Conservation (phyloP, 2,113 vertebrate genomes). For the Chroicocephalus ridibundus region DNA sequence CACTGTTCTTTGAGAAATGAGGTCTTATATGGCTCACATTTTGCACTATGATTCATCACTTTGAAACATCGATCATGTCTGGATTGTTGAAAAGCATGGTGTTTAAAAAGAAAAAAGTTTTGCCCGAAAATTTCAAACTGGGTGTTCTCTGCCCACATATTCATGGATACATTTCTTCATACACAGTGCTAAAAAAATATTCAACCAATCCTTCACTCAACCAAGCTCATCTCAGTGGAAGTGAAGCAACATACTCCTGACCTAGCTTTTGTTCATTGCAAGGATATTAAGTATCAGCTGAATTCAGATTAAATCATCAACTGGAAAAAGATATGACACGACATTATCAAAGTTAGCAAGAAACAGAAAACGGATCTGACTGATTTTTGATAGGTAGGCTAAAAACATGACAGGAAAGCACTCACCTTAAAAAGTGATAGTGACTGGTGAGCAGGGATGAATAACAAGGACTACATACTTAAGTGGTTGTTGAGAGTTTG, state of each 20-base stretch:
- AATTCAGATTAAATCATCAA: neutral
- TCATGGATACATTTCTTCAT: neutral
- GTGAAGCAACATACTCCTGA: neutral
- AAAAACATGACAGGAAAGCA: neutral
- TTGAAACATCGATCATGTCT: constrained; percentile 6
- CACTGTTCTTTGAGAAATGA: neutral
- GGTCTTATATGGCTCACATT: constrained; percentile 11
- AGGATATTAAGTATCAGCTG: neutral
- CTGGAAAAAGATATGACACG: neutral
- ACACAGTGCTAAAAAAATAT: neutral
- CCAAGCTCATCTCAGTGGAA: neutral
- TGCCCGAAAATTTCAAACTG: constrained; percentile 24
- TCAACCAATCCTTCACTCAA: neutral
- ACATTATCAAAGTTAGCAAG: neutral
- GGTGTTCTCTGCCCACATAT: constrained; percentile 24
- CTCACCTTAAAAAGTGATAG: neutral
- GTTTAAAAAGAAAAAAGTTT: constrained; percentile 20
- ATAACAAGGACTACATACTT: neutral
- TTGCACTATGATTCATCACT: constrained; percentile 18
- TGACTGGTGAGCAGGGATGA: neutral
- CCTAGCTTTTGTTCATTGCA: neutral
- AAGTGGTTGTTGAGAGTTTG: neutral
- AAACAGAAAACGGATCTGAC: neutral
- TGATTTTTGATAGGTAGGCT: neutral
- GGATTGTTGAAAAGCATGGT: constrained; percentile 12